Evolutionary conservation across 2,113 vertebrate species (phyloP).

Genomic region (Sinocyclocheilus anshuiensis): DNA sequence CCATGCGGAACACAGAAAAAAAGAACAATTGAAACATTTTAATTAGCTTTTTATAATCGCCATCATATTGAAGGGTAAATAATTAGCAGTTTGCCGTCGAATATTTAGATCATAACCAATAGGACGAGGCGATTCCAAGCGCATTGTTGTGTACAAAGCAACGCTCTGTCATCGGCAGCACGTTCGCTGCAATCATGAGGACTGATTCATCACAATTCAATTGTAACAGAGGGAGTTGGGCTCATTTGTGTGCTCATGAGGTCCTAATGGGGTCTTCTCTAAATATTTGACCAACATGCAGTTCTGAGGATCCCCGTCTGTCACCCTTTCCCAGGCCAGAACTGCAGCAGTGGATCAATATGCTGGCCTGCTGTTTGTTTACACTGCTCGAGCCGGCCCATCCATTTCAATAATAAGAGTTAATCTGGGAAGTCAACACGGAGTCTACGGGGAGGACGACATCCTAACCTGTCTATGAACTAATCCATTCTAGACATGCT

Average conservation of each 20-base stretch:
- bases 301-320: slow-evolving; percentile 42
- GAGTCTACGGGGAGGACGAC: background rate
- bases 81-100: slow-evolving; percentile 66
- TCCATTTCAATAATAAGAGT: slow-evolving; percentile 45
- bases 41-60: slow-evolving; percentile 67
- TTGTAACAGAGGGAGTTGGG: slow-evolving; percentile 41
- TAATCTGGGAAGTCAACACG: slow-evolving; percentile 50
- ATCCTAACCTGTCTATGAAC: slow-evolving; percentile 24
- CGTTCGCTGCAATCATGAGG: slow-evolving; percentile 45
- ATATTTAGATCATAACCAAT: slow-evolving; percentile 62
- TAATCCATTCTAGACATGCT: slow-evolving; percentile 12
- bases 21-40: slow-evolving; percentile 68
- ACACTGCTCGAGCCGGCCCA: slow-evolving; percentile 21
- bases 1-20: slow-evolving; percentile 63
- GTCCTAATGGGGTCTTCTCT: slow-evolving; percentile 58
- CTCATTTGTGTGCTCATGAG: slow-evolving; percentile 57
- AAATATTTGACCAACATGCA: slow-evolving; percentile 64
- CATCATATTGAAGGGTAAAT: slow-evolving; percentile 67
- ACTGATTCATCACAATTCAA: slow-evolving; percentile 64
- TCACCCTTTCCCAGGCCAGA: slow-evolving; percentile 25
- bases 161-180: background rate
- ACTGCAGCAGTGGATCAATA: slow-evolving; percentile 47
- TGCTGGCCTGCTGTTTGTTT: slow-evolving; percentile 43
- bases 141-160: slow-evolving; percentile 38
- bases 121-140: slow-evolving; percentile 54